A percentile compares a stretch with the other conserved stretches of the same genome.
These are phyloP conservation scores for Arbacia lixula DNA, from an alignment of 53 echinoderm and acorn worm genomes.

Conservation along the genomic window DNA sequence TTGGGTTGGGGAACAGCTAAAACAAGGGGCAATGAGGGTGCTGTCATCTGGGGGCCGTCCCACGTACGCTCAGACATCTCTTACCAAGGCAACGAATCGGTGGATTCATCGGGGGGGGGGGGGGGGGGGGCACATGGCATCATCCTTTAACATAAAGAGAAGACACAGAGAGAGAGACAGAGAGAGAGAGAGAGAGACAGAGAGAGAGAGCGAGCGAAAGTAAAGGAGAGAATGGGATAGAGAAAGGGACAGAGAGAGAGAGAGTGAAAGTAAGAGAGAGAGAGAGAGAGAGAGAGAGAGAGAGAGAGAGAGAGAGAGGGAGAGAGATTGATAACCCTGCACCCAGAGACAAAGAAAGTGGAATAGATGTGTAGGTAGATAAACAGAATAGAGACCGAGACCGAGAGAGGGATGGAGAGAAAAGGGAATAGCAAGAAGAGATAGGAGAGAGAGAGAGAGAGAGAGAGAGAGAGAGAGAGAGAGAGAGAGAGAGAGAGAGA, in stretches of 20 bases:
- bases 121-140: background rate
- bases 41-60: too few relatives aligned
- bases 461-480: background rate
- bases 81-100: too few relatives aligned
- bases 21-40: too few relatives aligned
- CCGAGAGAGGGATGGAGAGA: background rate
- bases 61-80: too few relatives aligned
- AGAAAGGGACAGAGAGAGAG: background rate
- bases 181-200: background rate
- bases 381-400: background rate
- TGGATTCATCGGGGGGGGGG: too few relatives aligned
- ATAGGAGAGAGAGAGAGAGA: background rate
- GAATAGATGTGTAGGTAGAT: background rate
- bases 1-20: too few relatives aligned
- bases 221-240: background rate
- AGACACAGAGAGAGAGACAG: background rate
- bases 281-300: background rate
- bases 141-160: too few relatives aligned
- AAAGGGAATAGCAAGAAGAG: background rate
- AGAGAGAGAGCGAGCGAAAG: background rate
- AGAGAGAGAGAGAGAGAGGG: background rate
- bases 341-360: background rate
- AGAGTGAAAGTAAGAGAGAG: background rate
- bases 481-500: background rate
- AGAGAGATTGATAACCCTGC: background rate